Evolutionary conservation across 2,113 vertebrate genomes (phyloP).

Genomic region (Dasyprocta punctata): DNA sequence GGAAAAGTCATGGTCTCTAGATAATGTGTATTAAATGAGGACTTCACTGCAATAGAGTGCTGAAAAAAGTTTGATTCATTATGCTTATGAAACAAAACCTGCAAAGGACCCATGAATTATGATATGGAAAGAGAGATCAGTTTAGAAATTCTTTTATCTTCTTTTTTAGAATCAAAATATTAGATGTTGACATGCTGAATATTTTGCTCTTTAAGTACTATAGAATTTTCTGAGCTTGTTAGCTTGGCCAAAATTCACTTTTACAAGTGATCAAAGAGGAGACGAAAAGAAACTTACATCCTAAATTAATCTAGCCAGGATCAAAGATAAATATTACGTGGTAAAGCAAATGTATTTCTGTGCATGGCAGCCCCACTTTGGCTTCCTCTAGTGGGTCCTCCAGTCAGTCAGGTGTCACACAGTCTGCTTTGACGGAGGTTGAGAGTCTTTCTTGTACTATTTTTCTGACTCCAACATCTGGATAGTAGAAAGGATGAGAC

Average conservation of each 20-base stretch:
- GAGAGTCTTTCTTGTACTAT: accelerated
- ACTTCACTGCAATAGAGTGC: not conserved
- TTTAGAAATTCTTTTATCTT: not conserved
- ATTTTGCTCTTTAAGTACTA: not conserved
- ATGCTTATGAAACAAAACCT: not conserved
- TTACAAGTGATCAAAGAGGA: not conserved
- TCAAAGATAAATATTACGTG: not conserved
- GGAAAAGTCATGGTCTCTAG: conserved; percentile 40
- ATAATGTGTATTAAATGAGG: conserved; percentile 23
- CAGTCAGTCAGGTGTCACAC: accelerated
- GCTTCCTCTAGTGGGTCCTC: accelerated
- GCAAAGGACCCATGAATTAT: not conserved
- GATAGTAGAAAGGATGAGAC: not conserved
- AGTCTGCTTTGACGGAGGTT: not conserved
- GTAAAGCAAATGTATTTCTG: not conserved
- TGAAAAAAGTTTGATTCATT: not conserved
- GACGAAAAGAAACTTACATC: not conserved
- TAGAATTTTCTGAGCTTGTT: conserved; percentile 25
- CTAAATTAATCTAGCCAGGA: not conserved
- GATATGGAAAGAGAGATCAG: not conserved
- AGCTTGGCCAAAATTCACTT: conserved; percentile 27
- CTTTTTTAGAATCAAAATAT: not conserved
- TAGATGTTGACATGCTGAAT: not conserved
- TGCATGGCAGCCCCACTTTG: not conserved
- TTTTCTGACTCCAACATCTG: not conserved